A percentile compares a stretch with the other conserved stretches of the same genome.
Evolutionary conservation across 2,888 invertebrate genomes (phyloP).

Genomic region (Drosophila limbata): DNA sequence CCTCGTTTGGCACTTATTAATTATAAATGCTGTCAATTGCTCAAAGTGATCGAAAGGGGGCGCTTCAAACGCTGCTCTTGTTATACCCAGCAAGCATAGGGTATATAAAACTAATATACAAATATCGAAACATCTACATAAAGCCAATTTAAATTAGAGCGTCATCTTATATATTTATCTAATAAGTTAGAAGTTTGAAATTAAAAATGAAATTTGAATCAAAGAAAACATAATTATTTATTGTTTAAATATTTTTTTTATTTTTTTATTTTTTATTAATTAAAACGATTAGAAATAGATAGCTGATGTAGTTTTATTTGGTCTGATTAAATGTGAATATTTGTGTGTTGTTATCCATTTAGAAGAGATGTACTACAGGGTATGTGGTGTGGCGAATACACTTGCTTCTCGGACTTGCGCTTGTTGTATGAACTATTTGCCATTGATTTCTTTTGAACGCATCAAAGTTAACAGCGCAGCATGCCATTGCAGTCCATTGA

Average conservation of each 20-base stretch:
- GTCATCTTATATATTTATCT: too few species aligned
- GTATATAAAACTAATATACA: neutral
- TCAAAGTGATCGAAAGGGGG: conserved; percentile 65
- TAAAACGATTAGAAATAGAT: too few species aligned
- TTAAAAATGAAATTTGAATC: too few species aligned
- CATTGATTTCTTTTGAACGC: conserved; percentile 77
- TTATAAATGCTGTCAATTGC: conserved; percentile 77
- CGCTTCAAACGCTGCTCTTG: conserved; percentile 27
- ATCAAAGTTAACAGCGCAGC: conserved; percentile 62
- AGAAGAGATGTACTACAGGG: neutral
- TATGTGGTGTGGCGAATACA: conserved; percentile 18
- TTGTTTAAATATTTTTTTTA: too few species aligned
- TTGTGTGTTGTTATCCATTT: too few species aligned
- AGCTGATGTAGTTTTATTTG: too few species aligned
- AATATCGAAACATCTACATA: neutral
- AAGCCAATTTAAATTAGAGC: too few species aligned
- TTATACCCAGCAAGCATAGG: neutral
- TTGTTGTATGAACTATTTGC: conserved; percentile 64
- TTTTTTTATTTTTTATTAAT: too few species aligned
- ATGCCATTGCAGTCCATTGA: conserved; percentile 68
- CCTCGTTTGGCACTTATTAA: conserved; percentile 66
- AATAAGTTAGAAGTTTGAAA: too few species aligned
- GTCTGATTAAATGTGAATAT: neutral
- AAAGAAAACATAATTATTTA: too few species aligned
- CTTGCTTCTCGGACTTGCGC: conserved; percentile 9